Base-by-base conservation (phyloP, 1,140 invertebrate species). In the Penaeus chinensis region DNA sequence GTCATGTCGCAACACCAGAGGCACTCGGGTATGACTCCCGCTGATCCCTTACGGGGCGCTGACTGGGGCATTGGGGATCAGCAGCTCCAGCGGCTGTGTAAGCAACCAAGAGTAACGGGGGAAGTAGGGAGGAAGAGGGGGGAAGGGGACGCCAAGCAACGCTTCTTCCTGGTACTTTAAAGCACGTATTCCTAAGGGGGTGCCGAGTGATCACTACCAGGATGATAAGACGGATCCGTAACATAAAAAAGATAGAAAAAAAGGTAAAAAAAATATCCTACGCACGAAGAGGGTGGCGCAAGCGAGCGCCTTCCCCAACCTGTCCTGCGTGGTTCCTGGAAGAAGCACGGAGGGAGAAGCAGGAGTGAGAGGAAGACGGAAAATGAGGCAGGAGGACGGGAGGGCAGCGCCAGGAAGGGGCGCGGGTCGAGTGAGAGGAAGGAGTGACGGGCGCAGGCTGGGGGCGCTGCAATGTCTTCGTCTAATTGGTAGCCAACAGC, bases 261-360 rank as follows among this genome's bases (percentile, higher is more conserved):
- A 2, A 11, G 16, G 10, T 13, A 13, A 13, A 54, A 54, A 54
- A 11, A 11, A 13, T 0, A 54, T 54, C 54, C 11, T 16, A 11
- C 54, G 54, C 54, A 13, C 5, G 54, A 54, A 11, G 54, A 54
- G 54, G 54, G 16, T 54, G 54, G 54, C 54, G 54, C 54, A 54
- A 54, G 54, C 54, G 54, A 54, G 54, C 54, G 54, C 54, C 54
- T 54, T 54, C 54, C 11, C 11, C 54, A 2, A 54, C 54, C 54
- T 54, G 54, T 54, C 54, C 54, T 54, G 54, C 54, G 54, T 54
- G 54, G 66, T 63, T 69, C 42, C 65, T n/a, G 65, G 62, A 37
- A 82, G 54, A 62, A 61, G 62, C 61, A 61, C 32, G 24, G 61
- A 82, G 80, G 82, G 66, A 83, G 42, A 83, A 69, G 62, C n/a